These are phyloP conservation scores for Lymantria monacha DNA, from an alignment of 2,888 invertebrate genomes.

Conservation along the genomic window DNA sequence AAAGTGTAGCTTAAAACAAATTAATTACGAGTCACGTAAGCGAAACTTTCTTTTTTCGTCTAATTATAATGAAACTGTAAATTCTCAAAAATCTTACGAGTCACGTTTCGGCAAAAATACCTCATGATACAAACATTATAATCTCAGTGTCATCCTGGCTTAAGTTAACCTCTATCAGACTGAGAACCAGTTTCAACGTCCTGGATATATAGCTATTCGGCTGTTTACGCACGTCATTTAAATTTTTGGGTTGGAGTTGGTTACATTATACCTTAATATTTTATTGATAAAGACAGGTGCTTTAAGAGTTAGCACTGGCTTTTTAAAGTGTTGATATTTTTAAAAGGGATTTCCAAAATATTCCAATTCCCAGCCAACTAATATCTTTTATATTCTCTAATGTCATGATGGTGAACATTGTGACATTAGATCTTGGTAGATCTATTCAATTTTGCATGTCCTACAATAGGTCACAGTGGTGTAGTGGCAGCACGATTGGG, in stretches of 20 bases:
- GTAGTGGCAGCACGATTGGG: too few relatives aligned
- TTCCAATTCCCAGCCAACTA: too few relatives aligned
- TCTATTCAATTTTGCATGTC: too few relatives aligned
- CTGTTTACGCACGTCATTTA: conserved; percentile 20
- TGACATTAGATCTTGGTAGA: too few relatives aligned
- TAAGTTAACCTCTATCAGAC: conserved; percentile 30
- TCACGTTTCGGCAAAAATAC: neutral
- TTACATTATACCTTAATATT: neutral
- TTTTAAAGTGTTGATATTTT: too few relatives aligned
- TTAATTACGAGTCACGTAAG: neutral
- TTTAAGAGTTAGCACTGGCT: too few relatives aligned
- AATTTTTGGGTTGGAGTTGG: conserved; percentile 12
- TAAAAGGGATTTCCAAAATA: too few relatives aligned
- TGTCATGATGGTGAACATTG: too few relatives aligned
- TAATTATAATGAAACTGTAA: neutral
- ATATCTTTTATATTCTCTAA: too few relatives aligned
- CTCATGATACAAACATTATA: conserved; percentile 5
- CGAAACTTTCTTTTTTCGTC: neutral
- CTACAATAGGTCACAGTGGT: too few relatives aligned
- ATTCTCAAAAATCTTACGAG: neutral
- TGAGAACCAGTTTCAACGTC: conserved; percentile 32
- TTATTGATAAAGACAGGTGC: too few relatives aligned
- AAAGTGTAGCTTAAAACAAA: too few relatives aligned
- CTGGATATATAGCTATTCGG: conserved; percentile 9
- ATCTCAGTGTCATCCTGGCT: conserved; percentile 32